These are phyloP conservation scores for Galagoides demidoff DNA, from an alignment of 2,797 vertebrate genomes.

Conservation along the genomic window DNA sequence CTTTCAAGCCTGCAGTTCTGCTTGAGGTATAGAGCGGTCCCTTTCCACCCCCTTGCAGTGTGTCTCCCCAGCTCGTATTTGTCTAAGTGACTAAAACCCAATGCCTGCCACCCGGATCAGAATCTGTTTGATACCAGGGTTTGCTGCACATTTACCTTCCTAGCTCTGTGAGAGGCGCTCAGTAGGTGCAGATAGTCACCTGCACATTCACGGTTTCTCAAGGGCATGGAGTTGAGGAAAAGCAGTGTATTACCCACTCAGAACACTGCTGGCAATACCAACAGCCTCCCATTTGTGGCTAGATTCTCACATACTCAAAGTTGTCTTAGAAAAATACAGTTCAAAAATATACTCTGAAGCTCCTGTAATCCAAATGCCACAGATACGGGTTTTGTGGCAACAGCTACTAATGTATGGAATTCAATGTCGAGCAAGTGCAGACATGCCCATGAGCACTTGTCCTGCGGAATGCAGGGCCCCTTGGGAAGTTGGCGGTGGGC, in stretches of 20 bases:
- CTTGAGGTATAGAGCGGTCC: not conserved
- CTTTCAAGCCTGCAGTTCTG: not conserved
- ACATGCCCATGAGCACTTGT: not conserved
- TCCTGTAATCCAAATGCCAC: not conserved
- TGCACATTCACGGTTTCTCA: not conserved
- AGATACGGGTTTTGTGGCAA: not conserved
- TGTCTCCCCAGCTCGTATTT: fast-evolving
- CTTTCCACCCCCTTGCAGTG: not conserved
- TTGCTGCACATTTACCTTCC: not conserved
- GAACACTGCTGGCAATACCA: not conserved
- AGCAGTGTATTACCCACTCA: not conserved
- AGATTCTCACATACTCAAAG: not conserved
- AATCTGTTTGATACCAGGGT: not conserved
- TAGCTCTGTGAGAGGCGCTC: not conserved
- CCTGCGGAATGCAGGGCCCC: not conserved
- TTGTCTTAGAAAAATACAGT: not conserved
- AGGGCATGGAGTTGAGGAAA: not conserved
- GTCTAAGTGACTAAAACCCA: too few species aligned
- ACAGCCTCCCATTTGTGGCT: too few species aligned
- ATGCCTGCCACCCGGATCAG: not conserved
- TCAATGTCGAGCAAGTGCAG: too few species aligned
- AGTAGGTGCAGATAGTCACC: not conserved
- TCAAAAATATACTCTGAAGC: not conserved
- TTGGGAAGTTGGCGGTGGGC: not conserved
- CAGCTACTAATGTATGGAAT: not conserved